These are phyloP conservation scores for Limnephilus auricula DNA, from an alignment of 2,888 invertebrate species.

Conservation along the genomic window DNA sequence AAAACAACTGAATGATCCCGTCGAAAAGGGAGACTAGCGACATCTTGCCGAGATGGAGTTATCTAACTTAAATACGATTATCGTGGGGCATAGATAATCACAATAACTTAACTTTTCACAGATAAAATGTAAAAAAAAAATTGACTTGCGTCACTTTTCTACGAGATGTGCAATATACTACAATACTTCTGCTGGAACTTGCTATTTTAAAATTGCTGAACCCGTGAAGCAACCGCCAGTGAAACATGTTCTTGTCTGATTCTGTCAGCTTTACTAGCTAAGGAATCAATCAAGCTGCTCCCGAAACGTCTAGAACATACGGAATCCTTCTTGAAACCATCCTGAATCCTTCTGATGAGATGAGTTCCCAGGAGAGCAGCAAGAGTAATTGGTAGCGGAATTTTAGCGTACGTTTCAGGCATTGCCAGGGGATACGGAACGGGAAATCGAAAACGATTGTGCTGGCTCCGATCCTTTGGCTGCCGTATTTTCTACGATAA, in stretches of 20 bases:
- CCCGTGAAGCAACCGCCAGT: not conserved
- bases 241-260: not conserved
- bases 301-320: not conserved
- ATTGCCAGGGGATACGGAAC: not conserved
- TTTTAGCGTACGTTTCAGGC: constrained; percentile 9
- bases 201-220: not conserved
- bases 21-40: no score
- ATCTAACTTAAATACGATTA: no score
- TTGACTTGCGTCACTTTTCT: no score
- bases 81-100: no score
- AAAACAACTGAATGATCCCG: no score
- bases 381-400: constrained; percentile 26
- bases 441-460: not conserved
- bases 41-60: no score
- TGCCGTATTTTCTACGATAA: not conserved
- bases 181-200: not conserved
- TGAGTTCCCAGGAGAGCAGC: constrained; percentile 1
- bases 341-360: not conserved
- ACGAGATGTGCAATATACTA: no score
- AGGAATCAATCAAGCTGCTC: not conserved
- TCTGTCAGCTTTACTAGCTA: not conserved
- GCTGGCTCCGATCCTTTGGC: not conserved
- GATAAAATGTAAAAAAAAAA: no score
- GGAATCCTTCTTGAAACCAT: not conserved
- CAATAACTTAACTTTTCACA: no score